These are phyloP conservation scores for Engystomops pustulosus DNA, from an alignment of 2,113 vertebrate genomes.

Conservation along the genomic window DNA sequence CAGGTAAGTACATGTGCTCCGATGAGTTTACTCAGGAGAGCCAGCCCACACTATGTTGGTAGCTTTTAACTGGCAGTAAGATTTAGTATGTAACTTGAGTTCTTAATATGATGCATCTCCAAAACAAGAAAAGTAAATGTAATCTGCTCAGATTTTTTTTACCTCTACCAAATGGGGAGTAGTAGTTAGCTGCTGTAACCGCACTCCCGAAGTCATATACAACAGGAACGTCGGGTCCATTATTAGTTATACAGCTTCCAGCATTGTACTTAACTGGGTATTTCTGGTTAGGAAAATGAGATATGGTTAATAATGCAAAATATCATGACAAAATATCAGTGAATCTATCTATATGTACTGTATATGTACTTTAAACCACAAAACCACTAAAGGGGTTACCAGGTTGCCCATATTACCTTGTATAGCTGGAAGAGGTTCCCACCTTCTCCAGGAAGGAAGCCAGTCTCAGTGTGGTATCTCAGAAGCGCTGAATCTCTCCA, in stretches of 20 bases:
- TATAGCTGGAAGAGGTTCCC: constrained; percentile 62
- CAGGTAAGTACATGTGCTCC: too few species aligned
- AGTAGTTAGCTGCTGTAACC: background rate
- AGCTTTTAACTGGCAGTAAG: too few species aligned
- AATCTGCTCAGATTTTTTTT: constrained; percentile 2
- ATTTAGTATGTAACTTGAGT: too few species aligned
- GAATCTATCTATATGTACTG: too few species aligned
- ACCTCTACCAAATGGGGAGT: constrained; percentile 40
- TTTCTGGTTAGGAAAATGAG: constrained; percentile 6
- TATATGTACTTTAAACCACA: too few species aligned
- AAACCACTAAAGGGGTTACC: too few species aligned
- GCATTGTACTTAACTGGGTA: constrained; percentile 28
- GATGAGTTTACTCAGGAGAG: too few species aligned
- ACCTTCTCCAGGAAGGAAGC: constrained; percentile 48
- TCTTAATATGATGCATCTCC: too few species aligned
- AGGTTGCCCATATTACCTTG: constrained; percentile 47
- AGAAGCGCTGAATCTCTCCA: constrained; percentile 61
- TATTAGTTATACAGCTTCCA: constrained; percentile 15
- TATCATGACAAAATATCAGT: background rate
- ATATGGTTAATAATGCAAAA: background rate
- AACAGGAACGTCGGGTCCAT: constrained; percentile 32
- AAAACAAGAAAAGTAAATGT: too few species aligned
- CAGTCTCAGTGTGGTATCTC: constrained; percentile 57
- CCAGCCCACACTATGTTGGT: too few species aligned
- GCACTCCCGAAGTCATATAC: constrained; percentile 42